phyloP scores from a whole-genome alignment of 2,113 vertebrate species.

The Chaetops frenatus region DNA sequence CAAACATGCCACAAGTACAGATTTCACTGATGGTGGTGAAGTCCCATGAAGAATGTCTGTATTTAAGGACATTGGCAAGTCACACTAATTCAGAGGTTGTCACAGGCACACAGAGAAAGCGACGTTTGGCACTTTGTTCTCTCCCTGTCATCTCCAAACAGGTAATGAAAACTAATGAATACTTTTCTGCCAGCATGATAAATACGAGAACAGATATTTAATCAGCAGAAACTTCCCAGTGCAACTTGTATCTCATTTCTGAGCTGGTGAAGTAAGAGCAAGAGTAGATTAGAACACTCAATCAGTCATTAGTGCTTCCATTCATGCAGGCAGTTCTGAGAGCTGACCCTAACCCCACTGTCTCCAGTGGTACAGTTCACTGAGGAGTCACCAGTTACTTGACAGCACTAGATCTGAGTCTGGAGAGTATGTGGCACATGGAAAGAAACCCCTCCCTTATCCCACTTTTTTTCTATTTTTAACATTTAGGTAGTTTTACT shows the following conservation, averaged over 20 bases:
- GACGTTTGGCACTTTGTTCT: background rate
- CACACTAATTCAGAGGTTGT: background rate
- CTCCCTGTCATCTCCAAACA: background rate
- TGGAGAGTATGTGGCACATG: background rate
- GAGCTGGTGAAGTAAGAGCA: background rate
- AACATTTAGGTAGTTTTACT: background rate
- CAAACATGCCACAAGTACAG: background rate
- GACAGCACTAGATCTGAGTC: background rate
- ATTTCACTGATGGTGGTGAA: background rate
- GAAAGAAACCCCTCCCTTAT: fast-evolving
- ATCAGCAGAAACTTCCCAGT: background rate
- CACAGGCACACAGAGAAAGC: background rate
- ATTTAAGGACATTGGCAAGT: background rate
- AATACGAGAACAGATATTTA: background rate
- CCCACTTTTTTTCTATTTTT: background rate
- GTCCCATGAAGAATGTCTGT: background rate
- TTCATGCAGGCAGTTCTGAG: background rate
- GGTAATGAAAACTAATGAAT: background rate
- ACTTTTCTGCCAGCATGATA: background rate
- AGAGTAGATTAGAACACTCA: background rate
- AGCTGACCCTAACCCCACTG: background rate
- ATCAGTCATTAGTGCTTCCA: background rate
- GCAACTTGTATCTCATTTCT: background rate
- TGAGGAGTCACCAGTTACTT: background rate
- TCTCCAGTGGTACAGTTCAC: background rate